These are phyloP conservation scores for Dynastes maya DNA, from an alignment of 2,888 invertebrate species.

Conservation along the genomic window DNA sequence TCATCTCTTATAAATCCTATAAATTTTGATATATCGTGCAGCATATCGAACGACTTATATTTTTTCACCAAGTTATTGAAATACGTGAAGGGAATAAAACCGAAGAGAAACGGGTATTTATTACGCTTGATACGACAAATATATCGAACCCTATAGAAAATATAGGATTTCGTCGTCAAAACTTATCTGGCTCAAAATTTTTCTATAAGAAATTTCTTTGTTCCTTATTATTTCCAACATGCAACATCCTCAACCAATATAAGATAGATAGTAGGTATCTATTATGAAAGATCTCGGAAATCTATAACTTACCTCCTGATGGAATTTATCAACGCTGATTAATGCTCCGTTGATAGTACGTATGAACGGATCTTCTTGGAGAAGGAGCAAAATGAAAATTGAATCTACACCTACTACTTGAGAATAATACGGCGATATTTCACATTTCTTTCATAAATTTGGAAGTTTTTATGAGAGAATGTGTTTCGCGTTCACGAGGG, in stretches of 20 bases:
- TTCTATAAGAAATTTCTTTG: neutral
- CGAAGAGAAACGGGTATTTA: too few relatives aligned
- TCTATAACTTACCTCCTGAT: neutral
- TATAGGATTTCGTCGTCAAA: too few relatives aligned
- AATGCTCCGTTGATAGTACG: neutral
- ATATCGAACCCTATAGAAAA: too few relatives aligned
- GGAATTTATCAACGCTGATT: neutral
- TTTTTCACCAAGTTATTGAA: too few relatives aligned
- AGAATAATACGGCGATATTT: slow-evolving; percentile 41
- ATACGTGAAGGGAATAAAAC: too few relatives aligned
- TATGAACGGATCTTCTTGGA: neutral
- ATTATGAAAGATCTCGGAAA: neutral
- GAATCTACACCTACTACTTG: slow-evolving; percentile 7
- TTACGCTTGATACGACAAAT: too few relatives aligned
- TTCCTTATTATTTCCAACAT: neutral
- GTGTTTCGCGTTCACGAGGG: slow-evolving; percentile 37
- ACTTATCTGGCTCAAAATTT: too few relatives aligned
- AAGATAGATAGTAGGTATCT: neutral
- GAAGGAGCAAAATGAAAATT: slow-evolving; percentile 31
- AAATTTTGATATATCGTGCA: too few relatives aligned
- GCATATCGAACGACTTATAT: too few relatives aligned
- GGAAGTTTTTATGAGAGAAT: slow-evolving; percentile 26
- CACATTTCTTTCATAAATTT: slow-evolving; percentile 40
- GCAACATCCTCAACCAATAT: neutral
- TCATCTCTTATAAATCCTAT: too few relatives aligned